Conservation (phyloP, 1,140 invertebrate species). For the Aricia agestis region DNA sequence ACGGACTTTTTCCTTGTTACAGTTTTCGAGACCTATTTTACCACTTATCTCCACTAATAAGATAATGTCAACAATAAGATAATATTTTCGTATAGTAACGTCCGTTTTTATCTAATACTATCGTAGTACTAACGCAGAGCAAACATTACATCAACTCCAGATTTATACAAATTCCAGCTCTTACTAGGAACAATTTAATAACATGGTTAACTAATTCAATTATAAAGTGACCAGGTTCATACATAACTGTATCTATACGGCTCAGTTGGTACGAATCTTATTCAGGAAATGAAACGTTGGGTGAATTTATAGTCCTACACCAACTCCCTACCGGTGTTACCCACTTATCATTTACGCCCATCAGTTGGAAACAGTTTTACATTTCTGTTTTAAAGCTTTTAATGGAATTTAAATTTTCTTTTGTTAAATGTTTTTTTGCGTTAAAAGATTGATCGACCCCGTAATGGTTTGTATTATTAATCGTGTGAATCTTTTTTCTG, state of each 20-base stretch:
- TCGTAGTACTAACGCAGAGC: no score
- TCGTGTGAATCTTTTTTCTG: background rate
- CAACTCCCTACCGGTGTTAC: slow-evolving; percentile 45
- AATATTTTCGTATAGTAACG: no score
- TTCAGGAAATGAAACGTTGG: slow-evolving; percentile 59
- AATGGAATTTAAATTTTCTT: slow-evolving; percentile 32
- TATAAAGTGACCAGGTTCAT: slow-evolving; percentile 17
- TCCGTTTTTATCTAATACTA: no score
- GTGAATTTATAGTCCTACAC: slow-evolving; percentile 51
- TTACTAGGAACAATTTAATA: background rate
- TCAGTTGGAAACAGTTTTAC: slow-evolving; percentile 37
- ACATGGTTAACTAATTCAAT: background rate
- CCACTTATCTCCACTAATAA: no score
- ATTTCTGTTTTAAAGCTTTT: slow-evolving; percentile 33
- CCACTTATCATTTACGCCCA: slow-evolving; percentile 57
- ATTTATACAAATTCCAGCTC: no score
- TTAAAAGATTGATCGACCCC: background rate
- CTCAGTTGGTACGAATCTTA: slow-evolving; percentile 44
- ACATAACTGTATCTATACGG: slow-evolving; percentile 19
- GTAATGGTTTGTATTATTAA: background rate
- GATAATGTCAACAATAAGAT: no score
- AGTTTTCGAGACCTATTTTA: no score
- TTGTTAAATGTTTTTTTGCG: background rate
- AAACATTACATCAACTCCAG: no score
- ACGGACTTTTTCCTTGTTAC: no score